phyloP scores from a whole-genome alignment of 2,888 invertebrate genomes.

The Mimachlamys varia region DNA sequence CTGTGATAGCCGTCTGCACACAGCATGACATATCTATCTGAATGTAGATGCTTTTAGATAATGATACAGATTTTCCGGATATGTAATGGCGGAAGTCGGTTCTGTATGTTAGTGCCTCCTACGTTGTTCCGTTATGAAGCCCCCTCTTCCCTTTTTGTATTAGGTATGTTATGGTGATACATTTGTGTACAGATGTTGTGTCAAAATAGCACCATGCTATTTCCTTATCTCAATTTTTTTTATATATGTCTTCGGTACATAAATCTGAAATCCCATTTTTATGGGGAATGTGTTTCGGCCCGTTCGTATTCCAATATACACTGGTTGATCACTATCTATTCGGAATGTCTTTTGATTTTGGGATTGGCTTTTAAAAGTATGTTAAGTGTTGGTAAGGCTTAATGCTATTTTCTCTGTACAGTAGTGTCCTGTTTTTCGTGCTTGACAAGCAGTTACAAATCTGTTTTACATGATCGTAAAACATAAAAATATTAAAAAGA shows the following conservation, averaged over 20 bases:
- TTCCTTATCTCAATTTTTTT: slow-evolving; percentile 6
- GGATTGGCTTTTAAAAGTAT: slow-evolving; percentile 29
- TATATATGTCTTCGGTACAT: slow-evolving; percentile 23
- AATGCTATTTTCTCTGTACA: not conserved
- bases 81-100: slow-evolving; percentile 34
- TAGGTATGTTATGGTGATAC: not conserved
- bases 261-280: slow-evolving; percentile 31
- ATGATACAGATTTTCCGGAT: slow-evolving; percentile 36
- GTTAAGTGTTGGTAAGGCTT: not conserved
- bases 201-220: slow-evolving; percentile 31
- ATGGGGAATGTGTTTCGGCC: not conserved
- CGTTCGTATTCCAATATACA: slow-evolving; percentile 27
- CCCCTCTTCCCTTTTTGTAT: slow-evolving; percentile 18
- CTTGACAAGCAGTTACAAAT: not conserved
- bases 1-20: slow-evolving; percentile 29
- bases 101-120: slow-evolving; percentile 31
- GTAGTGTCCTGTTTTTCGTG: not conserved
- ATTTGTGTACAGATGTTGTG: slow-evolving; percentile 34
- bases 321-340: not conserved
- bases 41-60: slow-evolving; percentile 36
- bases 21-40: slow-evolving; percentile 5
- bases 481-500: not conserved
- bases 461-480: not conserved
- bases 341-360: slow-evolving; percentile 31
- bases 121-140: slow-evolving; percentile 23